Evolutionary conservation across 2,113 vertebrate genomes (phyloP).

Genomic region (Symphodus melops): DNA sequence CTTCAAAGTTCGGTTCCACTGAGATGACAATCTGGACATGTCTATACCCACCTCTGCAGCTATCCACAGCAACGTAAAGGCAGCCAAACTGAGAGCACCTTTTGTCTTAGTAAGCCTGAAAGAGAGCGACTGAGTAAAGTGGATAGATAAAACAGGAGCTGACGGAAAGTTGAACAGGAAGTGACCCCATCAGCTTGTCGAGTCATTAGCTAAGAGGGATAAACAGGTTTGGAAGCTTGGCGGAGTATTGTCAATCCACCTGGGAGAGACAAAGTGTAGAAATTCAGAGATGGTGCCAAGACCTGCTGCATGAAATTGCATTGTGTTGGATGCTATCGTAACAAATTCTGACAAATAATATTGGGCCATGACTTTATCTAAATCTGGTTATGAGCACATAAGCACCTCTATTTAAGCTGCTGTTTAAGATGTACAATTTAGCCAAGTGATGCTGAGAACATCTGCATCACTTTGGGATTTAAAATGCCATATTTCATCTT

Average conservation of each 20-base stretch:
- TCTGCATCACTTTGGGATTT: no score
- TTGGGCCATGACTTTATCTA: neutral
- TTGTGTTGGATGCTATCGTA: neutral
- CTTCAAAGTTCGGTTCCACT: constrained; percentile 61
- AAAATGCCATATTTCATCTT: no score
- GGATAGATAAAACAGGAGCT: constrained; percentile 74
- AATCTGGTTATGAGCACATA: no score
- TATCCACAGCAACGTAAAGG: constrained; percentile 30
- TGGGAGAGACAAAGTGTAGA: constrained; percentile 13
- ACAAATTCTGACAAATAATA: neutral
- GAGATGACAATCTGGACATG: constrained; percentile 71
- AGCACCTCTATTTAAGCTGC: no score
- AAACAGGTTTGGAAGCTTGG: constrained; percentile 42
- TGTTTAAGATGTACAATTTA: no score
- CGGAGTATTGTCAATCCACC: constrained; percentile 23
- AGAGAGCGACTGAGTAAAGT: constrained; percentile 72
- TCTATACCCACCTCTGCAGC: neutral
- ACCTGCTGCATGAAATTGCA: neutral
- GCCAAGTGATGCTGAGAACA: no score
- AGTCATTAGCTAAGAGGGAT: constrained; percentile 39
- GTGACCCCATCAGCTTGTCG: constrained; percentile 72
- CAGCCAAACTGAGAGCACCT: constrained; percentile 49
- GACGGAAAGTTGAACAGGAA: constrained; percentile 78
- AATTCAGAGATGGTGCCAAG: constrained; percentile 41
- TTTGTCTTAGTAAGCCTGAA: constrained; percentile 74